phyloP scores from a whole-genome alignment of 2,888 invertebrate species.

The Acholoe squamosa region DNA sequence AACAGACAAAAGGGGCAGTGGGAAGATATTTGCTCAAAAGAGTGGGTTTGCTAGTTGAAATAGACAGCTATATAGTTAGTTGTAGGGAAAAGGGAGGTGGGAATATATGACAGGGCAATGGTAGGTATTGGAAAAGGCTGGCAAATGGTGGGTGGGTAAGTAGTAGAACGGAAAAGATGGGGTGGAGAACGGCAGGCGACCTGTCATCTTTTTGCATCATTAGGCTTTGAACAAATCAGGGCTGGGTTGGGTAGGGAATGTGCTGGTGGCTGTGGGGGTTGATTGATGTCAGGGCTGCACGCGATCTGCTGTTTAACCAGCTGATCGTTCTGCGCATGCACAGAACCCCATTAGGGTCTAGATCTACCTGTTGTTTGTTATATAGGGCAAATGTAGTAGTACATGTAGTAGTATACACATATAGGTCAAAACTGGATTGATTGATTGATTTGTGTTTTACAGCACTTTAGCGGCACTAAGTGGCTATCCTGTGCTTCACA shows the following conservation, averaged over 20 bases:
- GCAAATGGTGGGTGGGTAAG: not conserved
- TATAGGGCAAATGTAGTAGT: too few species aligned
- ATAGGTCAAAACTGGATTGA: too few species aligned
- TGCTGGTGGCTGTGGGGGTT: not conserved
- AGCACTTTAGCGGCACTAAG: too few species aligned
- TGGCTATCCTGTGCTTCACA: too few species aligned
- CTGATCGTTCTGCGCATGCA: not conserved
- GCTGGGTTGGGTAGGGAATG: not conserved
- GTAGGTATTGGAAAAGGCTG: not conserved
- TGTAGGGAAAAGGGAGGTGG: not conserved
- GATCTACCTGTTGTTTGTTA: not conserved
- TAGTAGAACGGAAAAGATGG: not conserved
- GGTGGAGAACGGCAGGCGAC: not conserved
- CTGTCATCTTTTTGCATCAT: constrained; percentile 29
- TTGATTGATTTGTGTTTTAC: too few species aligned
- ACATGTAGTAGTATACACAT: too few species aligned
- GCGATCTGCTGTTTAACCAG: not conserved
- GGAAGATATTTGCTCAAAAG: not conserved
- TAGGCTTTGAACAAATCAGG: constrained; percentile 41
- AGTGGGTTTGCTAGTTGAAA: not conserved
- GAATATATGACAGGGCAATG: not conserved
- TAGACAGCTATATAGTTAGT: too few species aligned
- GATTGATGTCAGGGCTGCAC: not conserved
- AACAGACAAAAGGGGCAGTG: not conserved
- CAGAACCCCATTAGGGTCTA: not conserved